Percentiles rank a stretch among this genome's conserved stretches.
Evolutionary conservation across 2,888 invertebrate genomes (phyloP).

Genomic region (Lasioglossum vierecki): DNA sequence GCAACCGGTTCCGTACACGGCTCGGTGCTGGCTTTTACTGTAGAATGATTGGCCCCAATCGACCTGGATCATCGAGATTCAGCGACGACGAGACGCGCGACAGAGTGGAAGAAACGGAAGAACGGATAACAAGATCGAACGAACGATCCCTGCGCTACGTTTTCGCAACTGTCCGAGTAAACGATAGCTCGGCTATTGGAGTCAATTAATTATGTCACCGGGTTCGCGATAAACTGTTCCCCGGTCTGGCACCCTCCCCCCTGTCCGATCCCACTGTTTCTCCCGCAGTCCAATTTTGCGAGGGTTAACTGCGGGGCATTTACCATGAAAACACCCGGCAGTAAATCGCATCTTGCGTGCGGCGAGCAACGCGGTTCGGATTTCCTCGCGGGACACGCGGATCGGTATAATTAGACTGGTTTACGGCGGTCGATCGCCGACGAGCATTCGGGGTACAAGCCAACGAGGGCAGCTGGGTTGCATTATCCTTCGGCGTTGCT

Average conservation of each 20-base stretch:
- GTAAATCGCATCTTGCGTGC: constrained; percentile 61
- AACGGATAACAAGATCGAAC: background rate
- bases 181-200: constrained; percentile 34
- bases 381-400: constrained; percentile 58
- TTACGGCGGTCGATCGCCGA: constrained; percentile 60
- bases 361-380: constrained; percentile 47
- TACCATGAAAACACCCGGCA: constrained; percentile 56
- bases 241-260: background rate
- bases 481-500: constrained; percentile 54
- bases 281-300: constrained; percentile 52
- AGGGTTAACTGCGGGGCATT: constrained; percentile 57
- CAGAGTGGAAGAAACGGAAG: background rate
- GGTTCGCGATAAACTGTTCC: constrained; percentile 48
- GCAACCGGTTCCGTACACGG: too few species aligned
- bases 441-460: constrained; percentile 47
- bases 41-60: background rate
- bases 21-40: background rate
- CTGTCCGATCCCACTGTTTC: background rate
- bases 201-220: constrained; percentile 56
- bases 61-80: background rate
- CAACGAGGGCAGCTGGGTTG: constrained; percentile 43
- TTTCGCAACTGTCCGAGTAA: constrained; percentile 18
- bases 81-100: background rate
- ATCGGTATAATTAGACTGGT: constrained; percentile 66
- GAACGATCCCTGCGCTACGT: background rate